phyloP scores from a whole-genome alignment of 2,888 invertebrate genomes.

The Zele albiditarsus region DNA sequence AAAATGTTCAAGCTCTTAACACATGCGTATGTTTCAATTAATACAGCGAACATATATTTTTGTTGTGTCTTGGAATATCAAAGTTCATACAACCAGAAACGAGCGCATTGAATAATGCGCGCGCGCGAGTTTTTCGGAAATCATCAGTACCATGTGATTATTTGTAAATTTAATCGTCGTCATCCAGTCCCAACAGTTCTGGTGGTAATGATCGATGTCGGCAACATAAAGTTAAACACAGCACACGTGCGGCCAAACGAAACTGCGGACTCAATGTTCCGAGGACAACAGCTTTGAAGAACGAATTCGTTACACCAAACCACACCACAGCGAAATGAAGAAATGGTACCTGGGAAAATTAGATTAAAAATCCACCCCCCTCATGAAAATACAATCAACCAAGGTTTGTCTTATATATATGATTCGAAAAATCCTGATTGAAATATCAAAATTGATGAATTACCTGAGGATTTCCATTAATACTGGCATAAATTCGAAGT shows the following conservation, averaged over 20 bases:
- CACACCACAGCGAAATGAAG: slow-evolving; percentile 94
- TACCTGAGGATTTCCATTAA: slow-evolving; percentile 71
- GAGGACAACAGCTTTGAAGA: slow-evolving; percentile 95
- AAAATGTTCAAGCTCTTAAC: background rate
- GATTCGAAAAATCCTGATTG: no score
- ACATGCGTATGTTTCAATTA: background rate
- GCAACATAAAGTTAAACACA: slow-evolving; percentile 92
- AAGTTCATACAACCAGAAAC: background rate
- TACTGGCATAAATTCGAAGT: slow-evolving; percentile 82
- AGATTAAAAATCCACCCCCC: slow-evolving; percentile 21
- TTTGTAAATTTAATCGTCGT: slow-evolving; percentile 80
- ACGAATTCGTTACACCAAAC: slow-evolving; percentile 95
- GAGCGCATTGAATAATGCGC: background rate
- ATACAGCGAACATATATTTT: background rate
- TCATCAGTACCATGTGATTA: slow-evolving; percentile 39
- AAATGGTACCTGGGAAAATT: slow-evolving; percentile 80
- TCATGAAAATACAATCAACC: background rate
- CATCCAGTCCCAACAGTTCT: slow-evolving; percentile 89
- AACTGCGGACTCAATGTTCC: slow-evolving; percentile 94
- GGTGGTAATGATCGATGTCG: slow-evolving; percentile 89
- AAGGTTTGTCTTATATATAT: background rate
- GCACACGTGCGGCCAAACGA: slow-evolving; percentile 88
- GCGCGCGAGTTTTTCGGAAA: background rate
- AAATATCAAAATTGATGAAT: slow-evolving; percentile 5
- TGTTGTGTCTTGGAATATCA: background rate